These are phyloP conservation scores for Teleogryllus oceanicus DNA, from an alignment of 2,888 invertebrate genomes.

Conservation along the genomic window DNA sequence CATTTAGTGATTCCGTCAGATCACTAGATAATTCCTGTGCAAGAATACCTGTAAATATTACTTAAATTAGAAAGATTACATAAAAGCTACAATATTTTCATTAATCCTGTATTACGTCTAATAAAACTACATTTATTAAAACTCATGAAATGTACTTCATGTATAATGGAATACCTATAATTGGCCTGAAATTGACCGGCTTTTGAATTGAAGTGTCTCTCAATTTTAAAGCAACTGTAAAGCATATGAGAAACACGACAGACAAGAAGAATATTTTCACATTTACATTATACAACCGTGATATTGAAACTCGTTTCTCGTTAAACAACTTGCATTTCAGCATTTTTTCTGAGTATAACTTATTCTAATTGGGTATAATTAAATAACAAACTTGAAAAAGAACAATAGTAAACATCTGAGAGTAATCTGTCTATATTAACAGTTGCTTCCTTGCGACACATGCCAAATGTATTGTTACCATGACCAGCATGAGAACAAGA, in stretches of 20 bases:
- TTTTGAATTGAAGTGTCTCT: not conserved
- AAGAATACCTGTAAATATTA: slow-evolving; percentile 28
- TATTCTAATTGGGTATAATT: too few relatives aligned
- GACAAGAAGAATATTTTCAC: not conserved
- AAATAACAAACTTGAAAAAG: too few relatives aligned
- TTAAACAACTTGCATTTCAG: not conserved
- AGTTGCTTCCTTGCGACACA: too few relatives aligned
- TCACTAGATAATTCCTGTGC: slow-evolving; percentile 26
- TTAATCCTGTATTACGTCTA: too few relatives aligned
- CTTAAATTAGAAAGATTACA: too few relatives aligned
- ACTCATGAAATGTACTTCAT: too few relatives aligned
- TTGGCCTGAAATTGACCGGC: not conserved
- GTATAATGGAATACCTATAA: not conserved
- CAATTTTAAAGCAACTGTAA: not conserved
- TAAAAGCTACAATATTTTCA: too few relatives aligned
- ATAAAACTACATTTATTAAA: too few relatives aligned
- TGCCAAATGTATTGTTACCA: too few relatives aligned
- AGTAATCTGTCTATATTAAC: too few relatives aligned
- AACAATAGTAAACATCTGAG: too few relatives aligned
- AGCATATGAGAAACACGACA: not conserved
- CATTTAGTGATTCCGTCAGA: not conserved
- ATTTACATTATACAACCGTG: not conserved
- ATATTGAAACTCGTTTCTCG: not conserved
- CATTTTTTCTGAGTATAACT: not conserved
- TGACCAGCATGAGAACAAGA: too few relatives aligned